Conservation (phyloP, 1,140 invertebrate species). For the Ganaspis sp. region DNA sequence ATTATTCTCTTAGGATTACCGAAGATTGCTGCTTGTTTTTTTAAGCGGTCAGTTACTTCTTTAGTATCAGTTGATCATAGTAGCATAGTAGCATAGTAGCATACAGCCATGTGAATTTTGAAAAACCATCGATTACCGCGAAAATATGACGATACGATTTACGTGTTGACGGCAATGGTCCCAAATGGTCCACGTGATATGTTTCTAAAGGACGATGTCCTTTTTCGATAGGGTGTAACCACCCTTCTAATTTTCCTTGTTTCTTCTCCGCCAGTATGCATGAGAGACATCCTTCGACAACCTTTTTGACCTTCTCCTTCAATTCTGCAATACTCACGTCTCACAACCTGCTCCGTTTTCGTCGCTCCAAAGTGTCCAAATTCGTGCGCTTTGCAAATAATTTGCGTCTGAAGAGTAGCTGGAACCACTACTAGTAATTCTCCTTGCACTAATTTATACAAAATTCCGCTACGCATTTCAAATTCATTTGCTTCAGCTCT, state of each 20-base stretch:
- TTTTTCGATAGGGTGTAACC: slow-evolving; percentile 57
- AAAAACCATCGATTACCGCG: slow-evolving; percentile 53
- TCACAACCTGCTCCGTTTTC: slow-evolving; percentile 40
- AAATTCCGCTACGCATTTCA: neutral
- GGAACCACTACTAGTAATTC: slow-evolving; percentile 21
- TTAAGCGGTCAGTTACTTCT: slow-evolving; percentile 47
- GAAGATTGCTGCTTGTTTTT: slow-evolving; percentile 50
- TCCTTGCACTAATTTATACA: neutral
- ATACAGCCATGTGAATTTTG: slow-evolving; percentile 34
- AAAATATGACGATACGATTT: slow-evolving; percentile 54
- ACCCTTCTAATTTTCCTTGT: slow-evolving; percentile 59
- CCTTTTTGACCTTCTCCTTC: slow-evolving; percentile 57
- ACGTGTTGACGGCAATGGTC: slow-evolving; percentile 55
- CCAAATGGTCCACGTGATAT: slow-evolving; percentile 59
- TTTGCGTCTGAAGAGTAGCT: neutral
- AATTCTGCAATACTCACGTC: slow-evolving; percentile 64
- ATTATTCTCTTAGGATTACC: slow-evolving; percentile 53
- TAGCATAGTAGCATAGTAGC: too few relatives aligned
- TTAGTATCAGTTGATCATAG: slow-evolving; percentile 46
- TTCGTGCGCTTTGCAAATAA: slow-evolving; percentile 33
- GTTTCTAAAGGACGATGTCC: slow-evolving; percentile 54
- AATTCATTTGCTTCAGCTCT: slow-evolving; percentile 18
- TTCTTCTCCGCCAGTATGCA: slow-evolving; percentile 67
- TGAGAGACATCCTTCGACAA: slow-evolving; percentile 60
- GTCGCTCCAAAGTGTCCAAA: slow-evolving; percentile 31